phyloP scores from a whole-genome alignment of 1,140 invertebrate genomes.

The Trichoplusia ni region DNA sequence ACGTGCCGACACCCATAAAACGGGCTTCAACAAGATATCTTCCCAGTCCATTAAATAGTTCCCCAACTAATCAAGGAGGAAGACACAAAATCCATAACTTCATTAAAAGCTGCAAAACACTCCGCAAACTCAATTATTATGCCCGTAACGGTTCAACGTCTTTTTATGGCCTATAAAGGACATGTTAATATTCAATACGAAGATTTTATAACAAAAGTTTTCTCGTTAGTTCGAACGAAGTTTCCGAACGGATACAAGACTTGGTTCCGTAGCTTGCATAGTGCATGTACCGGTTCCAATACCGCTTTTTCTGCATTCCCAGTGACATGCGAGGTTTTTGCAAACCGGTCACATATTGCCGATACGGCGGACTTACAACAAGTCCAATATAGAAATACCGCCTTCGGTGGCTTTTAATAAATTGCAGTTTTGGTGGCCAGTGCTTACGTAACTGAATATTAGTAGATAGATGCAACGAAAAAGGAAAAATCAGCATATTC shows the following conservation, averaged over 20 bases:
- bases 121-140: slow-evolving; percentile 49
- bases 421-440: neutral
- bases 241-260: slow-evolving; percentile 37
- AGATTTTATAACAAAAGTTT: slow-evolving; percentile 74
- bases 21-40: slow-evolving; percentile 1
- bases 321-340: slow-evolving; percentile 13
- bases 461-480: no score
- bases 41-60: slow-evolving; percentile 22
- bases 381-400: slow-evolving; percentile 5
- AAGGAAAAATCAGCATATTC: no score
- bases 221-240: slow-evolving; percentile 59
- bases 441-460: neutral
- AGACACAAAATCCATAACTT: slow-evolving; percentile 24
- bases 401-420: neutral
- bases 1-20: slow-evolving; percentile 16
- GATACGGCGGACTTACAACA: neutral
- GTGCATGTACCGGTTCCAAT: slow-evolving; percentile 24
- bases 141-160: slow-evolving; percentile 42
- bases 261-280: slow-evolving; percentile 23
- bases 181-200: slow-evolving; percentile 75
- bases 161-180: slow-evolving; percentile 70
- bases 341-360: slow-evolving; percentile 9
- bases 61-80: slow-evolving; percentile 12
- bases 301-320: neutral
- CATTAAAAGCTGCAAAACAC: slow-evolving; percentile 37